Percentiles rank a stretch among this genome's conserved stretches.
phyloP scores from a whole-genome alignment of 2,888 invertebrate genomes.

The Drosophila mulleri region DNA sequence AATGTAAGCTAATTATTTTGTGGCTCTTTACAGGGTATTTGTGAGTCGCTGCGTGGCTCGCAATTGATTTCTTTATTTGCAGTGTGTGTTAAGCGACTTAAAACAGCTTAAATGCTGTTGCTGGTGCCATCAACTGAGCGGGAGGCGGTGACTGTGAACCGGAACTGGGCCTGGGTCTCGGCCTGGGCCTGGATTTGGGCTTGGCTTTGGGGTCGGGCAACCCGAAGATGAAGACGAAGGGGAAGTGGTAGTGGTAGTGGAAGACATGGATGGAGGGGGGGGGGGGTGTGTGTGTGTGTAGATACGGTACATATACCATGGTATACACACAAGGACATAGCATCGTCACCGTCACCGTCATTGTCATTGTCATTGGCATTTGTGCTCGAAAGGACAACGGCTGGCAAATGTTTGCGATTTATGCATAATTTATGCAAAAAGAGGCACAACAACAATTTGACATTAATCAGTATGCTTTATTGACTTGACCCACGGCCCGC shows the following conservation, averaged over 20 bases:
- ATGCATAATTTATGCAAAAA: conserved; percentile 74
- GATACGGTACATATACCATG: not conserved
- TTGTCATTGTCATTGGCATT: conserved; percentile 23
- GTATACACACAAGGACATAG: conserved; percentile 29
- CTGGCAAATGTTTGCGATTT: conserved; percentile 57
- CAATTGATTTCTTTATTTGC: conserved; percentile 50
- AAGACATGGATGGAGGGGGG: not conserved
- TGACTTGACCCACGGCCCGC: conserved; percentile 60
- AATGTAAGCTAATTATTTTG: not conserved
- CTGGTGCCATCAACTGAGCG: conserved; percentile 22
- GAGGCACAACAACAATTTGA: conserved; percentile 63
- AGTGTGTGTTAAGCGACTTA: conserved; percentile 66
- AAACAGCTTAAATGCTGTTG: conserved; percentile 68
- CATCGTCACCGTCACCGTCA: conserved; percentile 23
- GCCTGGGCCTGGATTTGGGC: not conserved
- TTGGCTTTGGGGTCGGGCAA: not conserved
- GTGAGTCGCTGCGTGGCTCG: not conserved
- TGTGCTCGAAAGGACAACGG: conserved; percentile 38
- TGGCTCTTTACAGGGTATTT: conserved; percentile 35
- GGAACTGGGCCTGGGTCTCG: conserved; percentile 1
- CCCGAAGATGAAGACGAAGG: not conserved
- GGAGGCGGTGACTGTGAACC: conserved; percentile 4
- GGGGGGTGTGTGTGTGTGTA: too few species aligned
- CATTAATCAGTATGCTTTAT: conserved; percentile 75
- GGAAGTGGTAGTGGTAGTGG: not conserved